Percentiles rank a stretch among this genome's conserved stretches.
These are phyloP conservation scores for Cantharis flavilabris DNA, from an alignment of 2,888 invertebrate species.

Conservation along the genomic window DNA sequence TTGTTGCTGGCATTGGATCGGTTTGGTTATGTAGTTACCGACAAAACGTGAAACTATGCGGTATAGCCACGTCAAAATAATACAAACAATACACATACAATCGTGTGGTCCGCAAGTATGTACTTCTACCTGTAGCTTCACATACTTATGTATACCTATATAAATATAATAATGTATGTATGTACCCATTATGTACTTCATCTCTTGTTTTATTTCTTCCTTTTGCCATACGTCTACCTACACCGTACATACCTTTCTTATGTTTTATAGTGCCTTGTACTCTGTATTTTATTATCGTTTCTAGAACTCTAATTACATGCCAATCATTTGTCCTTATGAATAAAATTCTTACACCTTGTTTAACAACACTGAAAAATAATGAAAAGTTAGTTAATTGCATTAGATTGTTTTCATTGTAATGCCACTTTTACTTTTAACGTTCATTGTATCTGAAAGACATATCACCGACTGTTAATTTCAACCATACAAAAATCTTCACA, in stretches of 20 bases:
- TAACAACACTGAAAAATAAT: slow-evolving; percentile 14
- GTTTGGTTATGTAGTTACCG: slow-evolving; percentile 38
- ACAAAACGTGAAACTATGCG: slow-evolving; percentile 39
- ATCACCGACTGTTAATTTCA: slow-evolving; percentile 10
- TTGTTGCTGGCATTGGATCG: slow-evolving; percentile 30
- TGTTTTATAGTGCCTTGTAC: slow-evolving; percentile 28
- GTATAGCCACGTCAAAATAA: slow-evolving; percentile 37
- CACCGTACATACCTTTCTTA: slow-evolving; percentile 19
- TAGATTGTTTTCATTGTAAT: slow-evolving; percentile 19
- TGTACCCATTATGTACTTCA: background rate
- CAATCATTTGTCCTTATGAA: slow-evolving; percentile 24
- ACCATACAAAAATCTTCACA: background rate
- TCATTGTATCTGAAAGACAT: slow-evolving; percentile 16
- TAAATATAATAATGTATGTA: background rate
- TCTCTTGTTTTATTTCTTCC: slow-evolving; percentile 23
- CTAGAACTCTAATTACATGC: slow-evolving; percentile 30
- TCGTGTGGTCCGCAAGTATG: slow-evolving; percentile 28
- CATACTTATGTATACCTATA: slow-evolving; percentile 9
- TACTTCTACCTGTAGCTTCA: slow-evolving; percentile 14
- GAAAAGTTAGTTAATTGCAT: slow-evolving; percentile 17
- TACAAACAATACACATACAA: slow-evolving; percentile 31
- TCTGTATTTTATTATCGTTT: slow-evolving; percentile 24
- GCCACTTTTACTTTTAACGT: slow-evolving; percentile 10
- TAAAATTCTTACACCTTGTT: slow-evolving; percentile 23
- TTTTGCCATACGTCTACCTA: slow-evolving; percentile 26